Base-by-base conservation (phyloP, 2,888 invertebrate genomes). In the Tyria jacobaeae region DNA sequence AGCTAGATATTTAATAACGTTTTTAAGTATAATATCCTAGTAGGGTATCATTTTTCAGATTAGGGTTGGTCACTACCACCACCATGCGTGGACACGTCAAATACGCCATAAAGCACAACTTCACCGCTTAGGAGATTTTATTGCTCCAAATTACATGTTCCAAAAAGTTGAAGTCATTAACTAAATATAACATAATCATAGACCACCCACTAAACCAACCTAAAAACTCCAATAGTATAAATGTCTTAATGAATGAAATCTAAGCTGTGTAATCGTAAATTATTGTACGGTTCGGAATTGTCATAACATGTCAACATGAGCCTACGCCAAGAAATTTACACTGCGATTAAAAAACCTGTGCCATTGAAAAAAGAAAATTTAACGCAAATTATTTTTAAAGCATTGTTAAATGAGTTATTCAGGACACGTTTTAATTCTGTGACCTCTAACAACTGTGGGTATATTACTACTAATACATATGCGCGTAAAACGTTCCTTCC, bases 71-170 rank as follows among this genome's bases (percentile, higher is more conserved):
- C n/a, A n/a, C n/a, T n/a, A n/a, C n/a, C n/a, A 62, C 66, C 56
- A 67, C 54, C 57, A 56, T 80, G 79, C 79, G 70, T 63, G 66
- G 79, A 80, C 78, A 66, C 56, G 60, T 69, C 64, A 54, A 75
- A 70, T 71, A 76, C 61, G 48, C 65, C 68, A 73, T 71, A 76
- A 70, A 71, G 67, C 71, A 71, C 64, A 66, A 57, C 51, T 51
- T 39, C 52, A 67, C 35, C 52, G 60, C 65, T 62, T 57, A 50
- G 69, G 59, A 72, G 65, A 78, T 80, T 86, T 85, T 85, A 88
- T 86, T 80, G 82, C 84, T 74, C 70, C 71, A 84, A 87, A 87
- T 86, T 85, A 87, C 79, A 85, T 73, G 83, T 85, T 84, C 79
- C 81, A 73, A 83, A 83, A 82, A 82, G 73, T 82, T 85, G 81